Percentiles rank a stretch among this genome's conserved stretches.
Evolutionary conservation across 1,140 invertebrate species (phyloP).

Genomic region (Apis laboriosa): DNA sequence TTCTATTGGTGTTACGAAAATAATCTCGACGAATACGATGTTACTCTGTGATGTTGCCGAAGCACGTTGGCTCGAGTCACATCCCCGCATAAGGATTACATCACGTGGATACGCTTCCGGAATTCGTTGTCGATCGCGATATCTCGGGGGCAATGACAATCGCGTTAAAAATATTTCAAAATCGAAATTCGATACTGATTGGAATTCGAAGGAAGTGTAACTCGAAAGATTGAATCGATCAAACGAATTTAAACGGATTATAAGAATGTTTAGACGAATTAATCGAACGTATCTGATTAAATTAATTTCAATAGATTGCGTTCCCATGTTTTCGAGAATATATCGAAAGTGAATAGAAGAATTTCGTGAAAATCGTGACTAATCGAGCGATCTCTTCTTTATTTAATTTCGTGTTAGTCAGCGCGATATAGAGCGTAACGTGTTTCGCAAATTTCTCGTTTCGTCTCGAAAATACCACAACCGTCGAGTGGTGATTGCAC

Average conservation of each 20-base stretch:
- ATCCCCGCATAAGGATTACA: constrained; percentile 47
- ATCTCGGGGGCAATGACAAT: not conserved
- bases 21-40: constrained; percentile 11
- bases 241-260: not conserved
- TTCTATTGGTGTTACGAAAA: constrained; percentile 24
- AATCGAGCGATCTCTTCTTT: not conserved
- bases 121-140: not conserved
- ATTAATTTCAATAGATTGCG: not conserved
- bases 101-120: constrained; percentile 9
- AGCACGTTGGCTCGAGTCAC: constrained; percentile 21
- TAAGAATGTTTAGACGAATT: not conserved
- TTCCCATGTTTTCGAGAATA: not conserved
- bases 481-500: constrained; percentile 6
- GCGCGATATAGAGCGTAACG: not conserved
- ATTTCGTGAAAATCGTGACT: not conserved
- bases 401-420: constrained; percentile 16
- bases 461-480: not conserved
- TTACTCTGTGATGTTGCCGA: not conserved
- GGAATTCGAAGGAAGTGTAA: not conserved
- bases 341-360: not conserved
- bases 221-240: not conserved
- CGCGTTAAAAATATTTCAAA: not conserved
- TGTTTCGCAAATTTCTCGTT: constrained; percentile 2
- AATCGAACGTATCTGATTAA: not conserved
- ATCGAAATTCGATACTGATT: not conserved